Conservation (phyloP, 1,140 invertebrate species). For the Tetramorium parvispinum region DNA sequence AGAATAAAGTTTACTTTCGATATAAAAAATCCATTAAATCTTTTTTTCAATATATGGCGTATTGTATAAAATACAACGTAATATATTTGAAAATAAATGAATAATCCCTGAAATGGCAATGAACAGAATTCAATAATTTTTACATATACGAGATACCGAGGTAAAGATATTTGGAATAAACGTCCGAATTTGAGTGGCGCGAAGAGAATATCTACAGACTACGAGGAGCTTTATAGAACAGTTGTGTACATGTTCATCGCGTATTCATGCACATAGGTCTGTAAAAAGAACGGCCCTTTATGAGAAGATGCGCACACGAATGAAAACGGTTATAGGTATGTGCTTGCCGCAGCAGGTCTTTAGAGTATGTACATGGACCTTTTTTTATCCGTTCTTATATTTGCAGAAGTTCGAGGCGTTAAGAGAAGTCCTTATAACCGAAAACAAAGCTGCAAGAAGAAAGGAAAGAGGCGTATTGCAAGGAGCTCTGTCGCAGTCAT, state of each 20-base stretch:
- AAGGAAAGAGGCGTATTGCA: not conserved
- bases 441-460: not conserved
- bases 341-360: constrained; percentile 4
- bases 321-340: not conserved
- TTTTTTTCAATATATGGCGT: not conserved
- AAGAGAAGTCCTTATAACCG: not conserved
- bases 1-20: not conserved
- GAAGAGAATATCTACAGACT: not conserved
- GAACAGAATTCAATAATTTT: constrained; percentile 13
- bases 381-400: constrained; percentile 28
- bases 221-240: not conserved
- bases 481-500: not conserved
- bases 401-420: constrained; percentile 51
- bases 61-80: not conserved
- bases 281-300: constrained; percentile 32
- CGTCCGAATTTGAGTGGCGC: not conserved
- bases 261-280: constrained; percentile 27
- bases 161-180: not conserved
- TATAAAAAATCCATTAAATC: not conserved
- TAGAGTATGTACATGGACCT: not conserved
- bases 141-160: not conserved
- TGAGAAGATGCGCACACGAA: not conserved
- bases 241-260: constrained; percentile 19
- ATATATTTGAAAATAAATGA: not conserved
- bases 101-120: not conserved